These are phyloP conservation scores for Shargacucullia verbasci DNA, from an alignment of 2,888 invertebrate genomes.

Conservation along the genomic window DNA sequence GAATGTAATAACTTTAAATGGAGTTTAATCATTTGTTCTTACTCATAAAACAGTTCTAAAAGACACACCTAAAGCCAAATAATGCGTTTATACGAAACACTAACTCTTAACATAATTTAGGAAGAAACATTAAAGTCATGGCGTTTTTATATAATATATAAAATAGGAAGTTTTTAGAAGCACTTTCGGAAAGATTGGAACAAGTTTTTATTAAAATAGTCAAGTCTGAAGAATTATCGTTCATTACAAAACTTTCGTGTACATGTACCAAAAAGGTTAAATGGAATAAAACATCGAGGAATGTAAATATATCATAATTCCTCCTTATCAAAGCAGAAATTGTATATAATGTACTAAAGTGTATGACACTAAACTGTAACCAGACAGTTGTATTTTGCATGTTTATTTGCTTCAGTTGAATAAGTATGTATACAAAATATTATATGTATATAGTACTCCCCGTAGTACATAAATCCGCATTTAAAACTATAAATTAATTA, in stretches of 20 bases:
- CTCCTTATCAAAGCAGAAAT: slow-evolving; percentile 7
- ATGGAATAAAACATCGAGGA: slow-evolving; percentile 45
- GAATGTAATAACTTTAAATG: slow-evolving; percentile 1
- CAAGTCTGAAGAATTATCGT: slow-evolving; percentile 9
- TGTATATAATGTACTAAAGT: background rate
- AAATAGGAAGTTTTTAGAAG: slow-evolving; percentile 32
- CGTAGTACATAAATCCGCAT: no score
- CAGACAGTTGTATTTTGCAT: no score
- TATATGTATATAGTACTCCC: no score
- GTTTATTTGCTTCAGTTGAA: no score
- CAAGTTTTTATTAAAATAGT: slow-evolving; percentile 17
- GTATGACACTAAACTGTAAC: no score
- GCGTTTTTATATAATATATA: slow-evolving; percentile 20
- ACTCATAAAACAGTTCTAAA: slow-evolving; percentile 13
- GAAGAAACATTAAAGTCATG: slow-evolving; percentile 35
- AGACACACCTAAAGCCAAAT: slow-evolving; percentile 25
- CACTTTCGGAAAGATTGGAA: slow-evolving; percentile 24
- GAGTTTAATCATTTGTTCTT: slow-evolving; percentile 8
- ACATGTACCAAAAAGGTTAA: slow-evolving; percentile 32
- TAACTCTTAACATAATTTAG: slow-evolving; percentile 17
- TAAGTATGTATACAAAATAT: no score
- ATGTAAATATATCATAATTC: slow-evolving; percentile 43
- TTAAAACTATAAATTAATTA: slow-evolving; percentile 3
- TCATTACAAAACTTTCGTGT: slow-evolving; percentile 24
- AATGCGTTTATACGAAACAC: slow-evolving; percentile 7